Evolutionary conservation across 2,888 invertebrate genomes (phyloP), one percentile per base, ranked within the genome.

Genomic region (Sicus ferrugineus): DNA sequence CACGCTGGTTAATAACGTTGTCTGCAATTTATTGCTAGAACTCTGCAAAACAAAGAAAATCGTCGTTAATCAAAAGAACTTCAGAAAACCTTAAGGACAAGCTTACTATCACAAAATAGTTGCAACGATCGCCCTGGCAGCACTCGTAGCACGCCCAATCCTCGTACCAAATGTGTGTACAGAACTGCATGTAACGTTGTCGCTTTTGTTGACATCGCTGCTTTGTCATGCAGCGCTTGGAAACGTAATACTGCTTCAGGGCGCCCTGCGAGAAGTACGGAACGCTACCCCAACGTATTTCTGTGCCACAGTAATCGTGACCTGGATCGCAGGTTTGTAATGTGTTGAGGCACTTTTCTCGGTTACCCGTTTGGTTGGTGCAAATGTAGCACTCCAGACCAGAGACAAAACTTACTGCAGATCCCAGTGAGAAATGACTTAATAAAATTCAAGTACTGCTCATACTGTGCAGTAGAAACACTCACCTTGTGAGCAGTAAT

Each of bases 131-230:
- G 63, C 97, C 97, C 80, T 93, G 93, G 82, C 98, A 98, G 85
- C 97, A 98, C 83, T 97, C 96, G 0, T 94, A 92, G 86, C 97
- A 98, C 74, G 92, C 91, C 98, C 97, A 98, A 86, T 98, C 97
- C 81, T 95, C 92, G 80, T 97, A 98, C 96, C 95, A 95, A 77
- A 96, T 94, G 79, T 95, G 91, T 1, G 95, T 93, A 79, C 96
- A 97, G 70, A 90, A 88, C 7, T 89, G 89, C 92, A 92, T 94
- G 77, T 90, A 90, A 48, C 88, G 87, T 68, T 89, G 89, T 71
- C 93, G 89, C 65, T 89, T 90, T 71, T 87, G 87, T 28, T 92
- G 91, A 83, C 98, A 98, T 74, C 90, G 89, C 0, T 90, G 89
- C 82, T 91, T 92, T 0, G 92, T 92, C 14, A 95, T 91, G 87